Percentiles rank a stretch among this genome's conserved stretches.
phyloP scores from a whole-genome alignment of 1,140 invertebrate genomes.

The Neodiprion virginianus region DNA sequence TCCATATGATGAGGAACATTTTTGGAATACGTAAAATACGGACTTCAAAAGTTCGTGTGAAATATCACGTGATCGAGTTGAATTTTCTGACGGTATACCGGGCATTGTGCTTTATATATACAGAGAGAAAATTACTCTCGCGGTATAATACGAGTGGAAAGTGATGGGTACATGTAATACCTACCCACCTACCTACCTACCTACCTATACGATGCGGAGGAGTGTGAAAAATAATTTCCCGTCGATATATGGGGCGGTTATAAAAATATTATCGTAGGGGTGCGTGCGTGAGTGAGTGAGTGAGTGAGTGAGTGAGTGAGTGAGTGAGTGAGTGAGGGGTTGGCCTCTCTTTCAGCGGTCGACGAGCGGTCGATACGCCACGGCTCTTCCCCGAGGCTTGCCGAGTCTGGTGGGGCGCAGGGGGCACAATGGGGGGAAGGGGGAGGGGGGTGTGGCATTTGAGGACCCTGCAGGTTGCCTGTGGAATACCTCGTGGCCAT shows the following conservation, averaged over 20 bases:
- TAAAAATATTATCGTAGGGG: slow-evolving; percentile 59
- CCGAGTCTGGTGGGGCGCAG: slow-evolving; percentile 47
- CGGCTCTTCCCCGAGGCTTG: background rate
- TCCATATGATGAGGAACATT: no score
- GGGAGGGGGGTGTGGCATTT: slow-evolving; percentile 55
- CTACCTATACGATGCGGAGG: slow-evolving; percentile 19
- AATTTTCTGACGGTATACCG: no score
- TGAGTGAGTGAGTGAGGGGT: slow-evolving; percentile 24
- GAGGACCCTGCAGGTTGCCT: slow-evolving; percentile 45
- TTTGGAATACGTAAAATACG: no score
- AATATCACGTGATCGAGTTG: no score
- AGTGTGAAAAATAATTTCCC: slow-evolving; percentile 60
- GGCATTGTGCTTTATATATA: no score
- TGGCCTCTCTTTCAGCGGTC: slow-evolving; percentile 23
- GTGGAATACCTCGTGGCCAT: background rate
- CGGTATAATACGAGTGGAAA: no score
- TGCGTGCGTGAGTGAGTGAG: slow-evolving; percentile 40
- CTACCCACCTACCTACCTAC: no score
- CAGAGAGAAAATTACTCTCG: no score
- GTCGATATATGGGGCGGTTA: slow-evolving; percentile 50
- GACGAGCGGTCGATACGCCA: background rate
- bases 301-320: slow-evolving; percentile 35
- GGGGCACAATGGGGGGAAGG: slow-evolving; percentile 51
- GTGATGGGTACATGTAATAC: no score
- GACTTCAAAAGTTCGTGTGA: no score